phyloP scores from a whole-genome alignment of 2,797 vertebrate genomes.

The Cyprinella venusta region DNA sequence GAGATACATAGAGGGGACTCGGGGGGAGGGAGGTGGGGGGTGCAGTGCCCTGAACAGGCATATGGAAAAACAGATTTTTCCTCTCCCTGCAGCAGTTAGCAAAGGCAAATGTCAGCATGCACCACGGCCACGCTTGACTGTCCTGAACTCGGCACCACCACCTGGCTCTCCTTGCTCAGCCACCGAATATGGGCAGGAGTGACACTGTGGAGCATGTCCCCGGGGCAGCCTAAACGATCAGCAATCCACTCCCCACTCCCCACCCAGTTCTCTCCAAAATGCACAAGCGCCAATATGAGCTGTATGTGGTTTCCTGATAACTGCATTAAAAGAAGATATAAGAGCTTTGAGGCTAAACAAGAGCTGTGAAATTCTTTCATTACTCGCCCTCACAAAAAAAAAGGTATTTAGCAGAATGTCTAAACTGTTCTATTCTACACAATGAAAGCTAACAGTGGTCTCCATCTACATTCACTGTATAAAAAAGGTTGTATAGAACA shows the following conservation, averaged over 20 bases:
- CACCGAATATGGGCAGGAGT: conserved; percentile 93
- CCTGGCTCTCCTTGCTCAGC: conserved; percentile 97
- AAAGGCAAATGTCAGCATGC: conserved; percentile 90
- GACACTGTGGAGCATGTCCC: conserved; percentile 89
- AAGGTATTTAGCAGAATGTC: neutral
- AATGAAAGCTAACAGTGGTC: neutral
- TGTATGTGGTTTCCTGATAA: neutral
- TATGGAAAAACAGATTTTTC: conserved; percentile 99
- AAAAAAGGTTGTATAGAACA: neutral
- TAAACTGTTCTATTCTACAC: neutral
- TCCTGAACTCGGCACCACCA: conserved; percentile 92
- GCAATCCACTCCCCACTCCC: conserved; percentile 77
- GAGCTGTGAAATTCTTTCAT: neutral
- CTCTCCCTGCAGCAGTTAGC: conserved; percentile 93
- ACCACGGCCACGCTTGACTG: conserved; percentile 91
- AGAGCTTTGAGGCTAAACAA: neutral
- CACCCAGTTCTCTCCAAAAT: conserved; percentile 62
- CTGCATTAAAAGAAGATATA: neutral
- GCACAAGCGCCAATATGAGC: conserved; percentile 27
- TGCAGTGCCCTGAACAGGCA: conserved; percentile 89
- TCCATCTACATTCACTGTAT: neutral
- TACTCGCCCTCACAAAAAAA: neutral
- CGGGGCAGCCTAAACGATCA: conserved; percentile 83
- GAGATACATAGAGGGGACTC: conserved; percentile 78
- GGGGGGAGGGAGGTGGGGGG: conserved; percentile 69